Percentiles rank a stretch among this genome's conserved stretches.
Conservation (phyloP, 2,888 invertebrate genomes). For the Lomographa bimaculata region DNA sequence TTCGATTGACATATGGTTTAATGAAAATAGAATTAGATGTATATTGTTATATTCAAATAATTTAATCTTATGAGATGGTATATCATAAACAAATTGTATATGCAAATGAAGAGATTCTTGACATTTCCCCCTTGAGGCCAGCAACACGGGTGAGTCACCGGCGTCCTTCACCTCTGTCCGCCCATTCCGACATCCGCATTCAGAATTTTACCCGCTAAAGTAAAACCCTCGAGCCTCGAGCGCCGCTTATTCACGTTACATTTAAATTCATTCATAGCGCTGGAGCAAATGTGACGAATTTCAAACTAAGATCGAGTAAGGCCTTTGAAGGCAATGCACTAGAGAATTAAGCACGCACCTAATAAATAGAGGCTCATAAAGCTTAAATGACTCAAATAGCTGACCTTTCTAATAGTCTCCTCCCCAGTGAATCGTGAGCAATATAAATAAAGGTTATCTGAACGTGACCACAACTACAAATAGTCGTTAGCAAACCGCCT, state of each 20-base stretch:
- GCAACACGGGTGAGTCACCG: conserved; percentile 62
- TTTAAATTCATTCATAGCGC: conserved; percentile 56
- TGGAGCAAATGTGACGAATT: conserved; percentile 45
- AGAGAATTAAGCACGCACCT: conserved; percentile 23
- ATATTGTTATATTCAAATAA: too few relatives aligned
- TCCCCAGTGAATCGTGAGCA: conserved; percentile 25
- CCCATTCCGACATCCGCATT: conserved; percentile 66
- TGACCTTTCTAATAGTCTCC: conserved; percentile 32
- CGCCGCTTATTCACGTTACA: conserved; percentile 49
- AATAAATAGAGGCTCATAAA: conserved; percentile 13
- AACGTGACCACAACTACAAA: conserved; percentile 29
- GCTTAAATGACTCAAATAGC: conserved; percentile 32
- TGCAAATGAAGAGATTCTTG: conserved; percentile 40
- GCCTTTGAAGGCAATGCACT: conserved; percentile 35
- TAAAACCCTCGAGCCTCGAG: conserved; percentile 36
- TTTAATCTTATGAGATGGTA: too few relatives aligned
- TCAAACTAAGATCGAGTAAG: conserved; percentile 32
- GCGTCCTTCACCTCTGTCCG: conserved; percentile 71
- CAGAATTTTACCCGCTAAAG: conserved; percentile 51
- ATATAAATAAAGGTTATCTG: conserved; percentile 32
- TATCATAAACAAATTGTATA: too few relatives aligned
- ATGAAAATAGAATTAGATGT: too few relatives aligned
- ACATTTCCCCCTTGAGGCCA: conserved; percentile 51
- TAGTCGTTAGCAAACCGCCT: conserved; percentile 26
- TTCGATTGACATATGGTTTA: too few relatives aligned